Evolutionary conservation across 2,888 invertebrate species (phyloP), one percentile per base, ranked within the genome.

Genomic region (Spilosoma lubricipeda): DNA sequence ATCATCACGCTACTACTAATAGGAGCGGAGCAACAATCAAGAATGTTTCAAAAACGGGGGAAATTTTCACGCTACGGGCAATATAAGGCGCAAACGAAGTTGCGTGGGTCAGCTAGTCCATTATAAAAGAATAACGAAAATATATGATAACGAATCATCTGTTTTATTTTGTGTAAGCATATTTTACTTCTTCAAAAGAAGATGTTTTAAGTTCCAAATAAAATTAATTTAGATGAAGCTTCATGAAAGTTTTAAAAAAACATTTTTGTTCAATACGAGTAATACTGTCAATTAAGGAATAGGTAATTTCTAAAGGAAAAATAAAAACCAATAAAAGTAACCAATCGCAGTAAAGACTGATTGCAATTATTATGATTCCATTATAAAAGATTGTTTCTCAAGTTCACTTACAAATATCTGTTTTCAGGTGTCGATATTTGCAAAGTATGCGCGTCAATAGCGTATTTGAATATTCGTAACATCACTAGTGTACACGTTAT

Each of bases 401-500:
- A 48, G 20, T 48, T 1, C 52, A 23, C 23, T 52, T 23, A 52
- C 15, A 52, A 52, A 23, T 23, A 7, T 23, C 23, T 52, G 20
- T 23, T 52, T 23, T 52, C 23, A 9, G 23, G 20, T 9, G 15
- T 52, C 23, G 3, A 23, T 23, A 52, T 52, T 52, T 23, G 20
- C 52, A 23, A 52, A 23, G 9, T 52, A 52, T 23, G 8, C 23
- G 23, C 20, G 23, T 52, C 20, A 48, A 5, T 52, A 52, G 52
- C 52, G 23, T 23, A 1, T 52, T 5, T 23, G 52, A 52, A 23
- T 52, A 23, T 23, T 23, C 23, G 52, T 52, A 23, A 52, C 52
- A 52, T 52, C 52, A 52, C 52, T 52, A 52, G 7, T 52, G 23
- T 88, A 88, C 86, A 88, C 80, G 79, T 83, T 85, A 81, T 71